Percentiles rank a stretch among this genome's conserved stretches.
Evolutionary conservation across 2,113 vertebrate genomes (phyloP).

Genomic region (Formicarius rufipectus): DNA sequence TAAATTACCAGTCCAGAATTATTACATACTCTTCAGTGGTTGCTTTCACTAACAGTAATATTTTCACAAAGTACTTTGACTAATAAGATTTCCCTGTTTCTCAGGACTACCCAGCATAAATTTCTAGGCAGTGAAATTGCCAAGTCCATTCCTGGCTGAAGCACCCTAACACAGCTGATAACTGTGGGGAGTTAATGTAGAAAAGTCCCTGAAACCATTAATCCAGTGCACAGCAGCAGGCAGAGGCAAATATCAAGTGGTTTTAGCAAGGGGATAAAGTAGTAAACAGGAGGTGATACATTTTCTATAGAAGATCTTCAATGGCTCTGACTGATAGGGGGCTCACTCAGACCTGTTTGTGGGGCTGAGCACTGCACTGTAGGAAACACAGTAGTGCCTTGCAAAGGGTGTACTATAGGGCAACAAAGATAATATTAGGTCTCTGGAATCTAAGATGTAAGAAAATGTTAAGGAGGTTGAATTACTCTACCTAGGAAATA

Average conservation of each 20-base stretch:
- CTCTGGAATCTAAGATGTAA: background rate
- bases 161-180: background rate
- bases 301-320: background rate
- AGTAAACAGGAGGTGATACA: background rate
- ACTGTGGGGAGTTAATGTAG: background rate
- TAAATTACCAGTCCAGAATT: background rate
- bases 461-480: background rate
- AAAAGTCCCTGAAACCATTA: slow-evolving; percentile 37
- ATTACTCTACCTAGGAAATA: slow-evolving; percentile 24
- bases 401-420: background rate
- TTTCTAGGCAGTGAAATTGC: background rate
- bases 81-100: background rate
- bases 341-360: background rate
- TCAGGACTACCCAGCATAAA: background rate
- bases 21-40: background rate
- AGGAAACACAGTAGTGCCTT: background rate
- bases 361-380: background rate
- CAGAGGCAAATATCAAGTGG: background rate
- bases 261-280: slow-evolving; percentile 7
- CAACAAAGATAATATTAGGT: background rate
- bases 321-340: background rate
- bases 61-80: background rate
- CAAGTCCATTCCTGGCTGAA: background rate
- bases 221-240: background rate
- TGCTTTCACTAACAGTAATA: background rate